Conservation (phyloP, 2,888 invertebrate species). For the Steinernema hermaphroditum region DNA sequence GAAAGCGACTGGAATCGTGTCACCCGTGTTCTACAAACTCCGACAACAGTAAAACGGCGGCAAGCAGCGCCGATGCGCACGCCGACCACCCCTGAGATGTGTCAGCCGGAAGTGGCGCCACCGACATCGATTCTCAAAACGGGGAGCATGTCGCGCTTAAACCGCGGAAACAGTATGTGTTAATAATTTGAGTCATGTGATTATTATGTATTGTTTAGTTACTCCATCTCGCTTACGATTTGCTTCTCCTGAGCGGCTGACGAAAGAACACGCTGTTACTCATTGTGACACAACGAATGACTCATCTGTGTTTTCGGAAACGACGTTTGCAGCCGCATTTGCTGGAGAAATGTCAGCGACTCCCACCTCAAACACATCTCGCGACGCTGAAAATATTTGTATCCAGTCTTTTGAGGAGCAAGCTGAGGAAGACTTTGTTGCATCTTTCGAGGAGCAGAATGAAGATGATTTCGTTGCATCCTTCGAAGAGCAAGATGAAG, state of each 20-base stretch:
- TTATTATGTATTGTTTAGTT: background rate
- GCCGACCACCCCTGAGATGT: background rate
- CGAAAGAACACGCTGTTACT: background rate
- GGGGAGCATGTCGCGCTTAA: background rate
- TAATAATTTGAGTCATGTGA: background rate
- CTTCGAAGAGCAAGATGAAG: background rate
- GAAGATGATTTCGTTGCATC: background rate
- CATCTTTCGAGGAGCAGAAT: background rate
- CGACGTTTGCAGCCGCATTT: background rate
- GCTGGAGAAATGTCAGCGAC: too few species aligned
- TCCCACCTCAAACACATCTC: too few species aligned
- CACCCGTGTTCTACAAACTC: background rate
- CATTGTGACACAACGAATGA: constrained; percentile 1
- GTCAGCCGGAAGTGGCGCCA: background rate
- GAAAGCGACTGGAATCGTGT: constrained; percentile 4
- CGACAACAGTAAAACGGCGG: background rate
- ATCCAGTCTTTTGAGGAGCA: too few species aligned
- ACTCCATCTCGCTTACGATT: background rate
- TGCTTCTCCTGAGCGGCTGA: background rate
- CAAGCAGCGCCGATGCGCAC: background rate
- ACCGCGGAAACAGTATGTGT: background rate
- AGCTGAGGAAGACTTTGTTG: background rate
- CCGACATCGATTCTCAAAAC: constrained; percentile 24
- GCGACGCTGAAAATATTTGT: too few species aligned
- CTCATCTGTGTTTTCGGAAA: constrained; percentile 10